Conservation (phyloP, 1,140 invertebrate genomes). For the Reticulitermes speratus region DNA sequence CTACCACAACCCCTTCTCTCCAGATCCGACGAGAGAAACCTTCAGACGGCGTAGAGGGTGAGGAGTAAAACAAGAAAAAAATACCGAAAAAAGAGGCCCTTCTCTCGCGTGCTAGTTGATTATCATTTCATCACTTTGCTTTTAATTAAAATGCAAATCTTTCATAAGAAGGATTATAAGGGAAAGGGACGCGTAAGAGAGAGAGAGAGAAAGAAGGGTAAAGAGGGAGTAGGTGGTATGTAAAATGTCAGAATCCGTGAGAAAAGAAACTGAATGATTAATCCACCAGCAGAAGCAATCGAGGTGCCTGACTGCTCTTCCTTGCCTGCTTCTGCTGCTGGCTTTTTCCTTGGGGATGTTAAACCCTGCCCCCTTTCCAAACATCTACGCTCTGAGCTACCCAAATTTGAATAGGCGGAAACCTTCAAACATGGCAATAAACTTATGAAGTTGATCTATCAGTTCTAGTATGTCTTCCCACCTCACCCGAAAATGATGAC, state of each 20-base stretch:
- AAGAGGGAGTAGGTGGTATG: slow-evolving; percentile 26
- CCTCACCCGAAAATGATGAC: no score
- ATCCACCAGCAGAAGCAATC: slow-evolving; percentile 27
- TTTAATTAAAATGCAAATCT: slow-evolving; percentile 41
- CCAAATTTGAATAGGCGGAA: neutral
- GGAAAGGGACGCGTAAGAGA: slow-evolving; percentile 30
- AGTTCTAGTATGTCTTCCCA: no score
- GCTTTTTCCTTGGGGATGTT: slow-evolving; percentile 7
- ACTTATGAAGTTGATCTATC: neutral
- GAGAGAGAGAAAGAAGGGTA: neutral
- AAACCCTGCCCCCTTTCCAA: neutral
- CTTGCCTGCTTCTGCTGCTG: neutral
- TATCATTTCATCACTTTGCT: slow-evolving; percentile 39
- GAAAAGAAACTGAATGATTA: slow-evolving; percentile 31
- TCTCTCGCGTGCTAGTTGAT: slow-evolving; percentile 30
- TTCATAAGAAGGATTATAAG: slow-evolving; percentile 38
- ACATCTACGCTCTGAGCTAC: neutral
- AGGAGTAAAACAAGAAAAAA: neutral
- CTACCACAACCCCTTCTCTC: neutral
- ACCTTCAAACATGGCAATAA: neutral
- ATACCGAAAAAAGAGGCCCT: neutral
- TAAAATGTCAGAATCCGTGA: slow-evolving; percentile 24
- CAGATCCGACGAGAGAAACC: neutral
- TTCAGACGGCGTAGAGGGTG: neutral
- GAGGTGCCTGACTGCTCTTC: neutral